These are phyloP conservation scores for Drosophila saltans DNA, from an alignment of 1,140 invertebrate species.

Conservation along the genomic window DNA sequence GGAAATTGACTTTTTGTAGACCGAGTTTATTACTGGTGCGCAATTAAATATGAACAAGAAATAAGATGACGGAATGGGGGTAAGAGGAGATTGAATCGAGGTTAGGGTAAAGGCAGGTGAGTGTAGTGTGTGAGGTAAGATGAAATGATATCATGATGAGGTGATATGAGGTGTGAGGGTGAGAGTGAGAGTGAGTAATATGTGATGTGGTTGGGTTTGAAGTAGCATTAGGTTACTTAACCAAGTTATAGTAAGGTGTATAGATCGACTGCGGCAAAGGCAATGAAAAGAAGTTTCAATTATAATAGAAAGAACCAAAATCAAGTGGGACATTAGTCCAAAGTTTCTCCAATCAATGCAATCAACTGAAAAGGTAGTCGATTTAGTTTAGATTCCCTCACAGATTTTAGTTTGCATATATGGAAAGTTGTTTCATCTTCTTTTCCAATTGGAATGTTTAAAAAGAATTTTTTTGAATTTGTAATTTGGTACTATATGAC, in stretches of 20 bases:
- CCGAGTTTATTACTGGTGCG: slow-evolving; percentile 4
- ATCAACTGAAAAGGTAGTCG: too few relatives aligned
- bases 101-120: background rate
- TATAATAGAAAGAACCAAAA: background rate
- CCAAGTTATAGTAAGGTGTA: background rate
- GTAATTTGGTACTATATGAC: background rate
- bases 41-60: slow-evolving; percentile 6
- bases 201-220: slow-evolving; percentile 21
- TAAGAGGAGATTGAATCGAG: background rate
- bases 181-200: slow-evolving; percentile 10
- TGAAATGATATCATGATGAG: background rate
- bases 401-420: too few relatives aligned
- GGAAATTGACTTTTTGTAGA: slow-evolving; percentile 22
- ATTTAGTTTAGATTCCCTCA: too few relatives aligned
- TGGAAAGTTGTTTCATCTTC: too few relatives aligned
- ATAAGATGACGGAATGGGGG: background rate
- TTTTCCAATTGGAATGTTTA: too few relatives aligned
- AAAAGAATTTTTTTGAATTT: background rate
- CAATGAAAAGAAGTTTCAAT: background rate
- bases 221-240: slow-evolving; percentile 17
- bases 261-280: background rate
- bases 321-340: too few relatives aligned
- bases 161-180: background rate
- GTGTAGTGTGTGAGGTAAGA: background rate
- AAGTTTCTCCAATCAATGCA: too few relatives aligned